Evolutionary conservation across 2,888 invertebrate species (phyloP), one percentile per base, ranked within the genome.

Genomic region (Thymelicus acteon): DNA sequence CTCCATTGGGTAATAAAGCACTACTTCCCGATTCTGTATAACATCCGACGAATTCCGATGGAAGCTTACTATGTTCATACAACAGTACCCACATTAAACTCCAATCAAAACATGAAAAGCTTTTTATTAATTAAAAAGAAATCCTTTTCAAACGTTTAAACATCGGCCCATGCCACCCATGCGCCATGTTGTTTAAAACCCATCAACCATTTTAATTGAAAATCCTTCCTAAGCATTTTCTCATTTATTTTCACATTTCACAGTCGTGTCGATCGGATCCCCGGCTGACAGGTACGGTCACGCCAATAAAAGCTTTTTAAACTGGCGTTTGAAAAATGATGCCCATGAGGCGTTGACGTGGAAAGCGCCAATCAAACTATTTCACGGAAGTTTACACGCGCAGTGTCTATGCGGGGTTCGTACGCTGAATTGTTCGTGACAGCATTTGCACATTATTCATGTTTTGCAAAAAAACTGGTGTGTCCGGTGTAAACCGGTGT

Each of bases 291-390:
- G 60, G 37, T 61, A 7, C 24, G 44, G 60, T 61, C 12, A 61
- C 44, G 60, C 60, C 60, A 61, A 61, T 61, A 61, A 61, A 61
- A 61, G 47, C 60, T 61, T 52, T 52, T 15, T 3, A 19, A 52
- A 19, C 8, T 52, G 49, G 49, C 49, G 49, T 52, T 52, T 19
- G 15, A 19, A 52, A 52, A 52, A 15, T 52, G 19, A 52, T 6
- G 49, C 15, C 15, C 1, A 52, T 19, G 49, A 52, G 49, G 49
- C 19, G 15, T 19, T 52, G 7, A 19, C 49, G 49, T 19, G 49
- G 10, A 19, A 1, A 12, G 49, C 15, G 44, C 44, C 44, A 15
- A 52, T 19, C 19, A 19, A 52, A 52, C 49, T 52, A 52, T 19
- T 52, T 52, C 49, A 19, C 8, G 19, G 19, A 8, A 52, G 49